phyloP scores from a whole-genome alignment of 2,888 invertebrate species.

The Xestoiulus laeticollis region DNA sequence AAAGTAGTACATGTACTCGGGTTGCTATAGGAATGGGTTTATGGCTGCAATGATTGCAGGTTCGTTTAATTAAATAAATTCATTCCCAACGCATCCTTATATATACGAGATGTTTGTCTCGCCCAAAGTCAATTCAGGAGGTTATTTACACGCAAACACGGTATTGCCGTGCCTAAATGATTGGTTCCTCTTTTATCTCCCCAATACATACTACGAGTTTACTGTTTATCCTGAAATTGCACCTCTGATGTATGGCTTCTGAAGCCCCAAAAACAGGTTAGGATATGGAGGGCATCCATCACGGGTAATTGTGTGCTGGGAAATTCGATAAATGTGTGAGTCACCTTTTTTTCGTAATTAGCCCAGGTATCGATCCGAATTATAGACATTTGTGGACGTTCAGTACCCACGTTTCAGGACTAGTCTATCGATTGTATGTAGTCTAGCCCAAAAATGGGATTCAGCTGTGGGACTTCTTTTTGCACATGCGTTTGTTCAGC shows the following conservation, averaged over 20 bases:
- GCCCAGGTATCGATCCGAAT: constrained; percentile 5
- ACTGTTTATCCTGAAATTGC: not conserved
- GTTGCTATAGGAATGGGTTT: no score
- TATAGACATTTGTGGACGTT: not conserved
- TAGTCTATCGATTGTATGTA: not conserved
- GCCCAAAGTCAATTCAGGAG: not conserved
- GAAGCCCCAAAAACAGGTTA: not conserved
- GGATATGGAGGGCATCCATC: not conserved
- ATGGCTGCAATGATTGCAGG: not conserved
- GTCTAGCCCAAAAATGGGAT: not conserved
- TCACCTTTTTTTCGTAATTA: constrained; percentile 36
- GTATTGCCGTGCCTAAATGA: not conserved
- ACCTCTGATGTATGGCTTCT: not conserved
- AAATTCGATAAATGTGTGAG: constrained; percentile 34
- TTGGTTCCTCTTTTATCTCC: not conserved
- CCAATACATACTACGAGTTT: not conserved
- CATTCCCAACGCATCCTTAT: not conserved
- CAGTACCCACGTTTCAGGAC: no score
- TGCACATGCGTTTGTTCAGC: not conserved
- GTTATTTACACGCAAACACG: not conserved
- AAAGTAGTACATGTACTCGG: no score
- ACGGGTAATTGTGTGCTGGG: not conserved
- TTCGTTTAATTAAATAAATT: constrained; percentile 35
- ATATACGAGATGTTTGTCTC: constrained; percentile 1
- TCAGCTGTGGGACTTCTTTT: not conserved